Percentiles rank a stretch among this genome's conserved stretches.
Conservation (phyloP, 23 tunicate species). For the Ascidia mentula region DNA sequence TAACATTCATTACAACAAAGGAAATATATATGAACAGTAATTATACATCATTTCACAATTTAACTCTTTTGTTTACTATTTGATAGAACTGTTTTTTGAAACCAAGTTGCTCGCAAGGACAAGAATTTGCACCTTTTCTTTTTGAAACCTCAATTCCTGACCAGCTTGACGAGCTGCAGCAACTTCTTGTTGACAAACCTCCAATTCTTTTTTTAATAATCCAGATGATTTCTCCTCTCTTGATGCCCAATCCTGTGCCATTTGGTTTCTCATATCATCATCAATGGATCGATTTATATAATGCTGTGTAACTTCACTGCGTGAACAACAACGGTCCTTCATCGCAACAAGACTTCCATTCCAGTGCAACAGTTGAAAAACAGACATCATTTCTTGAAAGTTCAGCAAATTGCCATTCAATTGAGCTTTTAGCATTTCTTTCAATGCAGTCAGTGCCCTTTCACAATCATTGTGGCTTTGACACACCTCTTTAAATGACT, state of each 20-base stretch:
- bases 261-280: slow-evolving; percentile 25
- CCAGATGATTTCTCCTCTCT: slow-evolving; percentile 38
- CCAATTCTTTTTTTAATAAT: slow-evolving; percentile 33
- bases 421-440: slow-evolving; percentile 43
- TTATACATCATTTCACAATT: too few relatives aligned
- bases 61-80: too few relatives aligned
- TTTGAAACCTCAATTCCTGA: slow-evolving; percentile 60
- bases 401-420: slow-evolving; percentile 51
- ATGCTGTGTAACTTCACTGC: slow-evolving; percentile 61
- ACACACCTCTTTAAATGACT: slow-evolving; percentile 22
- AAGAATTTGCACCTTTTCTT: slow-evolving; percentile 58
- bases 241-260: slow-evolving; percentile 65
- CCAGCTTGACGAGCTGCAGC: slow-evolving; percentile 49
- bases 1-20: too few relatives aligned
- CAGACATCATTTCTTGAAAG: slow-evolving; percentile 75
- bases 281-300: slow-evolving; percentile 55
- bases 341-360: slow-evolving; percentile 74
- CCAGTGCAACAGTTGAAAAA: slow-evolving; percentile 92
- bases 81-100: too few relatives aligned
- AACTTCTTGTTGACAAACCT: slow-evolving; percentile 26
- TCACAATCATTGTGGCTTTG: neutral
- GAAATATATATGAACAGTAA: too few relatives aligned
- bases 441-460: slow-evolving; percentile 35
- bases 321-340: slow-evolving; percentile 54
- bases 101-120: too few relatives aligned